phyloP scores from a whole-genome alignment of 2,113 vertebrate species.

The Antennarius striatus region DNA sequence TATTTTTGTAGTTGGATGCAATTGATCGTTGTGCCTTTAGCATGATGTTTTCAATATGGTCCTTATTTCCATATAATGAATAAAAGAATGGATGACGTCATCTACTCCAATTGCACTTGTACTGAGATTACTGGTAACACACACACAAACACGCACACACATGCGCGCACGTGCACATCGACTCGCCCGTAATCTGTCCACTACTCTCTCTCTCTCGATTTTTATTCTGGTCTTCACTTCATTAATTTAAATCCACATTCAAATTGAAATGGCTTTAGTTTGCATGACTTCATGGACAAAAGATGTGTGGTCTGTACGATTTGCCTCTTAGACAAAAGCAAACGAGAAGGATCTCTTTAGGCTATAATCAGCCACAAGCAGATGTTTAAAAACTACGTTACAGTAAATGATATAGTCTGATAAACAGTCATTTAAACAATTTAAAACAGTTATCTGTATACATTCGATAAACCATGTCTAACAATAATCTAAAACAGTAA shows the following conservation, averaged over 20 bases:
- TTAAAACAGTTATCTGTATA: neutral
- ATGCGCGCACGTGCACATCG: neutral
- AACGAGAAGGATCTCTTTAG: neutral
- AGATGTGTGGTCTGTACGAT: neutral
- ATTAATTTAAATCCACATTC: neutral
- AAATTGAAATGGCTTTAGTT: constrained; percentile 2
- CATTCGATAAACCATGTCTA: neutral
- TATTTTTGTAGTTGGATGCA: constrained; percentile 1
- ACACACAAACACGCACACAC: neutral
- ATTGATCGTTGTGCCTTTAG: constrained; percentile 29
- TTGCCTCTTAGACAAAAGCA: neutral
- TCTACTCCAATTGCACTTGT: constrained; percentile 50
- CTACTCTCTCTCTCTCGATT: constrained; percentile 2
- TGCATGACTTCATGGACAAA: neutral
- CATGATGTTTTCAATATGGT: constrained; percentile 19
- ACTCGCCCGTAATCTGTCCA: neutral
- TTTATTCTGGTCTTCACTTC: neutral
- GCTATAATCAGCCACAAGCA: neutral
- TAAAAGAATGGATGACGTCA: constrained; percentile 53
- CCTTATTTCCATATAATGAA: constrained; percentile 36
- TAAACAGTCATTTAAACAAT: neutral
- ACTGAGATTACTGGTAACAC: constrained; percentile 52
- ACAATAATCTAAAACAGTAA: neutral
- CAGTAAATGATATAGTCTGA: neutral
- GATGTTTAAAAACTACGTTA: too few relatives aligned